Evolutionary conservation across 2,797 vertebrate genomes (phyloP).

Genomic region (Adelosebastes latens): DNA sequence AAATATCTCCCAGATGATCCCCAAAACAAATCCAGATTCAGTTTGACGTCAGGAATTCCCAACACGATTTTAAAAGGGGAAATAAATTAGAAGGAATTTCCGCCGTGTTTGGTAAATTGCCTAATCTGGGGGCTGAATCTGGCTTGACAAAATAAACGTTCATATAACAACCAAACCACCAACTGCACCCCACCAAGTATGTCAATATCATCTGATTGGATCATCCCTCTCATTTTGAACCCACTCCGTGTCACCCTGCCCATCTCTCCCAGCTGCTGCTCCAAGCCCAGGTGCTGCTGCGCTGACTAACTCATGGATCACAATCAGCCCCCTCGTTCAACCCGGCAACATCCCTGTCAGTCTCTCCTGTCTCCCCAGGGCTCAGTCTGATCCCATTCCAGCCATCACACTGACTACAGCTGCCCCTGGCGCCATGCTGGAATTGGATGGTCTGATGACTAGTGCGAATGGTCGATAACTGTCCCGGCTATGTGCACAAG

Average conservation of each 20-base stretch:
- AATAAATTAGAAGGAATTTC: not conserved
- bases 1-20: not conserved
- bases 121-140: not conserved
- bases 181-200: conserved; percentile 28
- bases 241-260: conserved; percentile 40
- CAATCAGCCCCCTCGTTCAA: conserved; percentile 77
- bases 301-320: conserved; percentile 79
- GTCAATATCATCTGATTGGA: conserved; percentile 53
- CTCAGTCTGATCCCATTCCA: conserved; percentile 74
- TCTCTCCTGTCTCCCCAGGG: conserved; percentile 73
- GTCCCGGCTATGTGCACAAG: conserved; percentile 49
- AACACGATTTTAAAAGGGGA: not conserved
- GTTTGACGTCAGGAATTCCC: not conserved
- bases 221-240: conserved; percentile 69
- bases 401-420: conserved; percentile 69
- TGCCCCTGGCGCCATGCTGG: conserved; percentile 64
- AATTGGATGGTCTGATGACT: conserved; percentile 76
- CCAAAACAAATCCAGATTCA: conserved; percentile 4
- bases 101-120: not conserved
- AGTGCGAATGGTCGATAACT: conserved; percentile 69
- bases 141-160: conserved; percentile 32
- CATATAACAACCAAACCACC: conserved; percentile 29
- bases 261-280: conserved; percentile 70
- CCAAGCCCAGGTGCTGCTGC: conserved; percentile 73
- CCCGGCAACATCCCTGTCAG: conserved; percentile 75